Evolutionary conservation across 2,888 invertebrate genomes (phyloP).

Genomic region (Cerceris ruficornis): DNA sequence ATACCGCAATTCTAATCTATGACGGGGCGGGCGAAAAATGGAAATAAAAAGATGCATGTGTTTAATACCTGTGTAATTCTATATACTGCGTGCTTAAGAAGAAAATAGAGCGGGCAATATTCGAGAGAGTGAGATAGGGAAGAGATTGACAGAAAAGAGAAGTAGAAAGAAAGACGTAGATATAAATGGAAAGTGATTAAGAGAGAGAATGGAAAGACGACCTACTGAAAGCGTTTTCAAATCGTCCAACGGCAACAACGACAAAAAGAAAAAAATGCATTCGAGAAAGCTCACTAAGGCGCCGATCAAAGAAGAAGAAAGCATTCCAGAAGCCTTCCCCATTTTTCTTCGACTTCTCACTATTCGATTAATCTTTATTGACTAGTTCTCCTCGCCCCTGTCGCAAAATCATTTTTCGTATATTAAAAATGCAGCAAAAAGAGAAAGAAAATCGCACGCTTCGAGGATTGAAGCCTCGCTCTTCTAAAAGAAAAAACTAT

Average conservation of each 20-base stretch:
- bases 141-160: slow-evolving; percentile 13
- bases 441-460: slow-evolving; percentile 25
- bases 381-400: slow-evolving; percentile 61
- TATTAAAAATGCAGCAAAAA: slow-evolving; percentile 59
- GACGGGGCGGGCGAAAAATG: slow-evolving; percentile 44
- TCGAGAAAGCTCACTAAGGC: slow-evolving; percentile 65
- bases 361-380: slow-evolving; percentile 44
- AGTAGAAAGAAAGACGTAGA: slow-evolving; percentile 4
- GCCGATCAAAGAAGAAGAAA: slow-evolving; percentile 40
- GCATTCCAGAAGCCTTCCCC: slow-evolving; percentile 41
- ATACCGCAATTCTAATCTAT: slow-evolving; percentile 39
- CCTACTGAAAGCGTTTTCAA: slow-evolving; percentile 56
- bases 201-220: slow-evolving; percentile 45
- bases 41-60: background rate
- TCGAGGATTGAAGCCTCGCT: background rate
- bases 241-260: slow-evolving; percentile 56
- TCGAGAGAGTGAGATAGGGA: slow-evolving; percentile 26
- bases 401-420: slow-evolving; percentile 42
- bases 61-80: slow-evolving; percentile 25
- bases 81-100: slow-evolving; percentile 33
- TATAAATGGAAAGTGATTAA: slow-evolving; percentile 2
- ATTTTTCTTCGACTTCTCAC: slow-evolving; percentile 47
- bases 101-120: slow-evolving; percentile 18
- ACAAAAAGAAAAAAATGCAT: slow-evolving; percentile 64
- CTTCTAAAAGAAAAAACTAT: slow-evolving; percentile 10